These are phyloP conservation scores for chimpanzee (Pan troglodytes) DNA, from an alignment of 2,113 vertebrate species.

Conservation along the genomic window NHGRI_mPanTro3-v2.1_pri NC_072412.2:27218501-27219000, in stretches of 20 bases:
- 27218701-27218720: neutral
- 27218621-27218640: neutral
- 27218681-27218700: neutral
- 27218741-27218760: neutral
- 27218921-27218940: conserved; percentile 84
- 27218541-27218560: neutral
- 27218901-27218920: conserved; percentile 69
- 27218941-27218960: conserved; percentile 86
- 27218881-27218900: conserved; percentile 84
- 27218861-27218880: conserved; percentile 83
- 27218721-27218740: neutral
- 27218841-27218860: neutral
- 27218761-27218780: neutral
- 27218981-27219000: conserved; percentile 75
- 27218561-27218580: neutral
- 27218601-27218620: neutral
- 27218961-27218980: conserved; percentile 78
- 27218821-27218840: neutral
- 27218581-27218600: neutral
- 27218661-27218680: neutral
- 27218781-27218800: neutral
- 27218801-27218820: neutral
- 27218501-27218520: neutral
- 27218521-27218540: neutral
- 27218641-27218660: neutral